phyloP scores from a whole-genome alignment of 2,797 vertebrate genomes.

The Florisuga fusca region DNA sequence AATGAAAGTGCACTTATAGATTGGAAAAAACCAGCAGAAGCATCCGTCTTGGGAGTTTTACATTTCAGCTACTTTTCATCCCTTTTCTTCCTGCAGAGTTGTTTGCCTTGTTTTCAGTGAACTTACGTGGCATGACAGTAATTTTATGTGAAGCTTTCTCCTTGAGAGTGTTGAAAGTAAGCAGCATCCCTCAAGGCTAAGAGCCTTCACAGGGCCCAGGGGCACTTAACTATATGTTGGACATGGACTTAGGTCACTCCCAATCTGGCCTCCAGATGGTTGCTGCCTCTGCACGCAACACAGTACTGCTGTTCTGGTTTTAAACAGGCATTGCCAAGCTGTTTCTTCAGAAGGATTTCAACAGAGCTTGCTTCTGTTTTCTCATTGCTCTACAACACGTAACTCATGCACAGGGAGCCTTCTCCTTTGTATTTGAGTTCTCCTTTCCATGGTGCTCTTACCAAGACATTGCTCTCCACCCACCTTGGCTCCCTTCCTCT shows the following conservation, averaged over 20 bases:
- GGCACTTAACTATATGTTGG: accelerated
- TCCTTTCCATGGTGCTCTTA: neutral
- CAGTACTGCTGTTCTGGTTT: neutral
- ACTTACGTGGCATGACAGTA: neutral
- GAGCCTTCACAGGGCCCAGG: neutral
- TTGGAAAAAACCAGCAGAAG: neutral
- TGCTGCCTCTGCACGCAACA: neutral
- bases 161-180: neutral
- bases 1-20: neutral
- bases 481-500: neutral
- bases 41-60: neutral
- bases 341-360: neutral
- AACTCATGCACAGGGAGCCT: neutral
- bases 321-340: neutral
- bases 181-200: neutral
- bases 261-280: neutral
- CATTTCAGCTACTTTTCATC: neutral
- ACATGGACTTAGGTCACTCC: neutral
- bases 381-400: neutral
- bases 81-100: neutral
- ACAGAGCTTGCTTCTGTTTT: neutral
- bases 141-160: neutral
- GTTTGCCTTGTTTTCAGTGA: neutral
- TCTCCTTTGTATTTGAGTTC: neutral
- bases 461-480: neutral